These are phyloP conservation scores for Morinoia aosen DNA, from an alignment of 2,888 invertebrate genomes.

Conservation along the genomic window DNA sequence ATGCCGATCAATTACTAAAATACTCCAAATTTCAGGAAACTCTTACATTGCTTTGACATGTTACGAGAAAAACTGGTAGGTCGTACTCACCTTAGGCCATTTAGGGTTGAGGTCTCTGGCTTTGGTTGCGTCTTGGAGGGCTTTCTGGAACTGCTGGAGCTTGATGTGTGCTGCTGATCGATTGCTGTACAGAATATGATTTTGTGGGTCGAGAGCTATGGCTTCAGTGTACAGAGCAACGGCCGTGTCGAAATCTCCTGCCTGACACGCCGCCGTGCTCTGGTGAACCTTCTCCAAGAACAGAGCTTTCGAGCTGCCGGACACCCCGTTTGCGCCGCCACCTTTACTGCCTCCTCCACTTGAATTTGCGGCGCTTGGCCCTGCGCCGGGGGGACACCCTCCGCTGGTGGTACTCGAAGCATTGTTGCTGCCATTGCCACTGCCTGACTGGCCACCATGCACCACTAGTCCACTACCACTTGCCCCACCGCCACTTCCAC, in stretches of 20 bases:
- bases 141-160: slow-evolving; percentile 91
- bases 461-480: slow-evolving; percentile 6
- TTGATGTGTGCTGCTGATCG: slow-evolving; percentile 93
- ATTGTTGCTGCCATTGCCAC: slow-evolving; percentile 31
- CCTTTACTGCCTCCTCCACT: slow-evolving; percentile 42
- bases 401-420: neutral
- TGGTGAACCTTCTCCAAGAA: slow-evolving; percentile 86
- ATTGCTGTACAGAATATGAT: slow-evolving; percentile 92
- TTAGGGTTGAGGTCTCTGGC: slow-evolving; percentile 93
- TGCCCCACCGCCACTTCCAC: slow-evolving; percentile 33
- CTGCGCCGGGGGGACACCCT: neutral
- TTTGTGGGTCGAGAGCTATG: slow-evolving; percentile 88
- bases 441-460: neutral
- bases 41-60: neutral
- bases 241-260: slow-evolving; percentile 92
- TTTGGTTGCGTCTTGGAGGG: slow-evolving; percentile 92
- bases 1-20: neutral
- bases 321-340: slow-evolving; percentile 88
- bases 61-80: neutral
- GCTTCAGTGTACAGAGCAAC: slow-evolving; percentile 96
- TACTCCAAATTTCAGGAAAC: neutral
- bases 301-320: slow-evolving; percentile 83
- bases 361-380: neutral
- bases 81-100: slow-evolving; percentile 88
- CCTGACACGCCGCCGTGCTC: slow-evolving; percentile 78